Conservation (phyloP, 1,140 invertebrate species). For the Drosophila ohnishii region DNA sequence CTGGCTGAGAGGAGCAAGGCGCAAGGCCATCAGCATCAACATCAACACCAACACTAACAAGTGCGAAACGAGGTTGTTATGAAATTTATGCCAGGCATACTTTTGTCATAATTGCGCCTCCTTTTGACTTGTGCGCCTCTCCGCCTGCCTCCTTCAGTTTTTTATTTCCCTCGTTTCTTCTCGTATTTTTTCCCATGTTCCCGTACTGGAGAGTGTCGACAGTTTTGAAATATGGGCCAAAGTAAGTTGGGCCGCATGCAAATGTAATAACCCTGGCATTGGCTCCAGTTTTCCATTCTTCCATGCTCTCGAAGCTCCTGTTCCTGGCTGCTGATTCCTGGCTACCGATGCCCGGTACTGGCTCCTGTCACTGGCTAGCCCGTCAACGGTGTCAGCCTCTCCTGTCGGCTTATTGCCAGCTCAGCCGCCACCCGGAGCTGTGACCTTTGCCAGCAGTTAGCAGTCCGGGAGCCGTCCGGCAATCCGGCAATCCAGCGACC, state of each 20-base stretch:
- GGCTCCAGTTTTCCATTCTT: conserved; percentile 5
- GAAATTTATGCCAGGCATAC: conserved; percentile 79
- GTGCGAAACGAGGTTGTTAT: conserved; percentile 69
- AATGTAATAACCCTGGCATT: conserved; percentile 69
- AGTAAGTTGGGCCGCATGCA: conserved; percentile 61
- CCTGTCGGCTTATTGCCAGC: conserved; percentile 71
- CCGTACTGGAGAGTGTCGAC: conserved; percentile 64
- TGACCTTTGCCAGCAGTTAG: conserved; percentile 36
- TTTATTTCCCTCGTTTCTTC: conserved; percentile 17
- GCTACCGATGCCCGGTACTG: conserved; percentile 5
- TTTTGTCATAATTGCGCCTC: conserved; percentile 79
- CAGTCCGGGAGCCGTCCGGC: conserved; percentile 1
- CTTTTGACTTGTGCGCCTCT: conserved; percentile 65
- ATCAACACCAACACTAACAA: conserved; percentile 59
- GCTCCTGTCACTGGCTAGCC: conserved; percentile 51
- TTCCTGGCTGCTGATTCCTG: background rate
- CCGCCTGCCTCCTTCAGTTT: conserved; percentile 23
- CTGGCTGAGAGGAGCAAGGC: conserved; percentile 3
- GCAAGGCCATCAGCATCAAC: conserved; percentile 39
- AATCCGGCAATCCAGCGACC: background rate
- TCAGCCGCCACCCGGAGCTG: conserved; percentile 53
- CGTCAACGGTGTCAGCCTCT: conserved; percentile 69
- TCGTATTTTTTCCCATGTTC: conserved; percentile 26
- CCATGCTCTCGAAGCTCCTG: conserved; percentile 1
- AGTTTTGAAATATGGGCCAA: conserved; percentile 75